Conservation (phyloP, 2,113 vertebrate genomes). For the Dolichotis patagonum region DNA sequence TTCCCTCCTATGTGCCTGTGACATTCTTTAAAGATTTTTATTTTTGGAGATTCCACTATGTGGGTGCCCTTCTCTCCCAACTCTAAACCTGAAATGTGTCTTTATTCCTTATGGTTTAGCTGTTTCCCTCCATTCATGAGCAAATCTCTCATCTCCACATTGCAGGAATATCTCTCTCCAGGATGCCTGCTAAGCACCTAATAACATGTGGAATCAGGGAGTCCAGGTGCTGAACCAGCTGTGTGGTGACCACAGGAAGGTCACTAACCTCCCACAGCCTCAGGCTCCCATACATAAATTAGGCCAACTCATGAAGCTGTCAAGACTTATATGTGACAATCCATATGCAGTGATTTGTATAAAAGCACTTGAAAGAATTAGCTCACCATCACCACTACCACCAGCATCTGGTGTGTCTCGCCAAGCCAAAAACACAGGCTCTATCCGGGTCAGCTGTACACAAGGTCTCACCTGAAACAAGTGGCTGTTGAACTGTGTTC, state of each 20-base stretch:
- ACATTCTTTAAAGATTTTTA: not conserved
- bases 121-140: not conserved
- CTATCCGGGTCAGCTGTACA: not conserved
- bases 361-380: not conserved
- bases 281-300: not conserved
- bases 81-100: not conserved
- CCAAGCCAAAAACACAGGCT: not conserved
- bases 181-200: not conserved
- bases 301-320: not conserved
- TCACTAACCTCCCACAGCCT: not conserved
- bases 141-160: not conserved
- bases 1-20: not conserved
- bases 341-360: not conserved
- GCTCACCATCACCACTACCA: not conserved
- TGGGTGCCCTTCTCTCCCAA: not conserved
- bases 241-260: not conserved
- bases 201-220: not conserved
- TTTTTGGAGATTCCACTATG: not conserved
- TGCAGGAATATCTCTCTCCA: not conserved
- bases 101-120: not conserved
- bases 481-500: not conserved
- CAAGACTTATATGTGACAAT: not conserved
- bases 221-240: not conserved
- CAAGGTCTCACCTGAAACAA: not conserved
- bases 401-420: not conserved